These are phyloP conservation scores for Sylvia atricapilla DNA, from an alignment of 2,113 vertebrate species.

Conservation along the genomic window DNA sequence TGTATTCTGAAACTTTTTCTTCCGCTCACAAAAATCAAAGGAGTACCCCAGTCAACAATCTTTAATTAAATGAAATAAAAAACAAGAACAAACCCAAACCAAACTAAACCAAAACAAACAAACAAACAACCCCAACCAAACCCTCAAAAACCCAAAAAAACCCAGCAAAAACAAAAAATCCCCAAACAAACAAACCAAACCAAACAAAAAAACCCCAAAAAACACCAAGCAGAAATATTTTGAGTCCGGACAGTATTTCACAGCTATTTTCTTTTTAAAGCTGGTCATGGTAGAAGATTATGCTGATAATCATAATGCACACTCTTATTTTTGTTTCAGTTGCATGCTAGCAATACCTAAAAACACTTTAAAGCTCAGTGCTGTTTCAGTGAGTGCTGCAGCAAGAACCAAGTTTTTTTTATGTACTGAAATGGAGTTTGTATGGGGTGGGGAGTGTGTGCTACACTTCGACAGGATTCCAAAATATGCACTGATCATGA, in stretches of 20 bases:
- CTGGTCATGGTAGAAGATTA: not conserved
- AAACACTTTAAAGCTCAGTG: not conserved
- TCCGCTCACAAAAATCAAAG: not conserved
- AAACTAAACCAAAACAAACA: too few relatives aligned
- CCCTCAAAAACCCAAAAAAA: too few relatives aligned
- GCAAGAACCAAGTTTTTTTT: constrained; percentile 8
- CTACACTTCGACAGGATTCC: not conserved
- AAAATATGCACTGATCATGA: not conserved
- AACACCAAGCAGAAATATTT: not conserved
- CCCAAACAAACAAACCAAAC: too few relatives aligned
- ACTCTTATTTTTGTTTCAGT: not conserved
- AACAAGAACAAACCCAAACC: too few relatives aligned
- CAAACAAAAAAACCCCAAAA: too few relatives aligned
- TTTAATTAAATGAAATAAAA: not conserved
- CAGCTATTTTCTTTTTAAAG: not conserved
- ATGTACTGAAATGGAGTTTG: not conserved
- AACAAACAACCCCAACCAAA: too few relatives aligned
- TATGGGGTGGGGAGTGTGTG: not conserved
- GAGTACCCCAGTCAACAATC: not conserved
- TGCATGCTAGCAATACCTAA: not conserved
- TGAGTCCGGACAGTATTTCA: not conserved
- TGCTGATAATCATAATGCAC: not conserved
- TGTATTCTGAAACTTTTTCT: not conserved
- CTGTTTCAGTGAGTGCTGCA: not conserved
- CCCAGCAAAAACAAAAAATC: too few relatives aligned